Conservation (phyloP, 2,113 vertebrate species). For the Megatriorchis doriae region DNA sequence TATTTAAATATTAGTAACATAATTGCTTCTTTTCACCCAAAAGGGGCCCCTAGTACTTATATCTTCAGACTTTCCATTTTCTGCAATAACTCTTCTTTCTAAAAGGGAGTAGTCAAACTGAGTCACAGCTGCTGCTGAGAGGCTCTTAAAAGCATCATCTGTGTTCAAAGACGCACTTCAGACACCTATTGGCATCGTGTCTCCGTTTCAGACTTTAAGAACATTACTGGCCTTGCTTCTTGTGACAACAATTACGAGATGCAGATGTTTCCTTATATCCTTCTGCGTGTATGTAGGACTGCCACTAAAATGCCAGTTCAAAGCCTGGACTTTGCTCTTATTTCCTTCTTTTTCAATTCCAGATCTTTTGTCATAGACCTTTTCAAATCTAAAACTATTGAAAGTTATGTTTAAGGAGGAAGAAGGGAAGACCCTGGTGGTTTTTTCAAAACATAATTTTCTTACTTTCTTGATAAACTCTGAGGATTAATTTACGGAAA, state of each 20-base stretch:
- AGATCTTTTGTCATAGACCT: neutral
- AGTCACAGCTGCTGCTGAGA: neutral
- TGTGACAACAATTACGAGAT: neutral
- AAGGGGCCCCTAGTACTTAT: neutral
- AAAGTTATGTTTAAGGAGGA: neutral
- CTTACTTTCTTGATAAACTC: neutral
- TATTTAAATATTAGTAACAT: neutral
- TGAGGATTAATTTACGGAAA: neutral
- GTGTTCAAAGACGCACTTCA: neutral
- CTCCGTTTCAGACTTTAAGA: neutral
- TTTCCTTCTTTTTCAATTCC: neutral
- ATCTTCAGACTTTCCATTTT: neutral
- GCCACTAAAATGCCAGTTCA: neutral
- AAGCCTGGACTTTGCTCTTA: neutral
- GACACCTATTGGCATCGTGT: neutral
- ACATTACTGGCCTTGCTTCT: neutral
- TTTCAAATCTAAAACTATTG: neutral
- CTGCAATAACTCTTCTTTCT: neutral
- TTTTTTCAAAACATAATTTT: neutral
- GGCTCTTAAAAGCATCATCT: neutral
- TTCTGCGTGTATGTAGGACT: neutral
- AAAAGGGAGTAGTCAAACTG: neutral
- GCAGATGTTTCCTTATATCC: neutral
- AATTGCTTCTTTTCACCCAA: neutral
- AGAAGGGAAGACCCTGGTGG: neutral